These are phyloP conservation scores for Phenacoccus solenopsis DNA, from an alignment of 1,140 invertebrate genomes.

Conservation along the genomic window DNA sequence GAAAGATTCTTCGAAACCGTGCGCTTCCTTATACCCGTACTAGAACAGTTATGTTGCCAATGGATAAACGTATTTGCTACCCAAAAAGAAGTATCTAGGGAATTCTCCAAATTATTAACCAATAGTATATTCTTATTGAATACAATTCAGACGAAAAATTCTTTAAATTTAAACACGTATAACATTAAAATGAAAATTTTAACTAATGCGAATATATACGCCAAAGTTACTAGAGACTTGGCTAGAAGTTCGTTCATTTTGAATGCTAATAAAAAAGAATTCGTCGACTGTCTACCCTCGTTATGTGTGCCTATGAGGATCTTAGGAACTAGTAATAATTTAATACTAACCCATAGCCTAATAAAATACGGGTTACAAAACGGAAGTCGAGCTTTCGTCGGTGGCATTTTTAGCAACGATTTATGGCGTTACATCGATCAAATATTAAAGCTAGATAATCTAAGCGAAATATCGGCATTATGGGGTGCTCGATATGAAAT, in stretches of 20 bases:
- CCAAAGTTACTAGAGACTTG: neutral
- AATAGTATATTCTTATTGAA: neutral
- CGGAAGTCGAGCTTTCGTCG: neutral
- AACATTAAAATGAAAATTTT: neutral
- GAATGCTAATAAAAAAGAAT: neutral
- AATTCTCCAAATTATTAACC: neutral
- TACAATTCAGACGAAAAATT: neutral
- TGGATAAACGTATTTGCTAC: neutral
- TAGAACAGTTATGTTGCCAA: neutral
- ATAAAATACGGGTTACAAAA: neutral
- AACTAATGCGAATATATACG: neutral
- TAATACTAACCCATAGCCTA: neutral
- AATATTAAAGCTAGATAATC: neutral
- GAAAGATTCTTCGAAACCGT: neutral
- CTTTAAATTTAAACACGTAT: neutral
- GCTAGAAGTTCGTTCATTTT: neutral
- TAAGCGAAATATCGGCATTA: neutral
- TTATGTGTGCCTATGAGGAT: neutral
- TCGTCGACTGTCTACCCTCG: neutral
- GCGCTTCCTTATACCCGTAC: neutral
- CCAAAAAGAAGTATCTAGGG: neutral
- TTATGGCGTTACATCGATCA: neutral
- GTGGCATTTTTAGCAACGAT: neutral
- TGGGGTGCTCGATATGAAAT: conserved; percentile 9
- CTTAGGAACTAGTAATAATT: neutral